phyloP scores from a whole-genome alignment of 2,113 vertebrate species.

The Nothoprocta perdicaria region DNA sequence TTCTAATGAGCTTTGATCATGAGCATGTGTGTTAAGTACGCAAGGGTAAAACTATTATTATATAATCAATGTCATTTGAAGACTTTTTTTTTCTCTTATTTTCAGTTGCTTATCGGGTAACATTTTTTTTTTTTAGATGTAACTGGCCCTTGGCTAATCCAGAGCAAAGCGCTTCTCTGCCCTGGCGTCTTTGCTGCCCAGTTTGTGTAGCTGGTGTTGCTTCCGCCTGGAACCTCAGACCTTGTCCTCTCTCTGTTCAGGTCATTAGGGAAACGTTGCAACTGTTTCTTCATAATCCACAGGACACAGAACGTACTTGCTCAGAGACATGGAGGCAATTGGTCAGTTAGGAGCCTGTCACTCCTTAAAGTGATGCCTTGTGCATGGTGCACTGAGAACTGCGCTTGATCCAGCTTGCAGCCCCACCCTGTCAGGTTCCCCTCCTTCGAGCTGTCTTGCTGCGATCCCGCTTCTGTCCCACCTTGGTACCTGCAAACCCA shows the following conservation, averaged over 20 bases:
- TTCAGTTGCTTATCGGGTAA: not conserved
- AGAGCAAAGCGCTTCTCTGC: not conserved
- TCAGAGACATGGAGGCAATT: not conserved
- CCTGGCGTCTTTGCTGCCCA: not conserved
- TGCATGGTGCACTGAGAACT: accelerated
- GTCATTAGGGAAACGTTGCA: not conserved
- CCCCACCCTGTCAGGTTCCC: accelerated
- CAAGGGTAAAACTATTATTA: not conserved
- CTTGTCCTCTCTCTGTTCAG: accelerated
- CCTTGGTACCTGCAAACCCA: not conserved
- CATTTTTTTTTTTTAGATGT: not conserved
- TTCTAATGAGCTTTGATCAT: not conserved
- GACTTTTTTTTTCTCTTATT: not conserved
- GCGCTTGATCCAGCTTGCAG: not conserved
- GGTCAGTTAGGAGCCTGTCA: not conserved
- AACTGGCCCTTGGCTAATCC: not conserved
- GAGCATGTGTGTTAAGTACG: not conserved
- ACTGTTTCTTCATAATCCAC: not conserved
- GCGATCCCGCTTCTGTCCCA: not conserved
- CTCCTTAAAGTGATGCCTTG: not conserved
- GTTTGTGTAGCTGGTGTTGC: not conserved
- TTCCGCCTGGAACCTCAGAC: not conserved
- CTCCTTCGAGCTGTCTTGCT: accelerated
- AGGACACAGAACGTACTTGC: not conserved
- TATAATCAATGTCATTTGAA: not conserved